Evolutionary conservation across 2,113 vertebrate species (phyloP).

Genomic region (Aspidoscelis tigris): DNA sequence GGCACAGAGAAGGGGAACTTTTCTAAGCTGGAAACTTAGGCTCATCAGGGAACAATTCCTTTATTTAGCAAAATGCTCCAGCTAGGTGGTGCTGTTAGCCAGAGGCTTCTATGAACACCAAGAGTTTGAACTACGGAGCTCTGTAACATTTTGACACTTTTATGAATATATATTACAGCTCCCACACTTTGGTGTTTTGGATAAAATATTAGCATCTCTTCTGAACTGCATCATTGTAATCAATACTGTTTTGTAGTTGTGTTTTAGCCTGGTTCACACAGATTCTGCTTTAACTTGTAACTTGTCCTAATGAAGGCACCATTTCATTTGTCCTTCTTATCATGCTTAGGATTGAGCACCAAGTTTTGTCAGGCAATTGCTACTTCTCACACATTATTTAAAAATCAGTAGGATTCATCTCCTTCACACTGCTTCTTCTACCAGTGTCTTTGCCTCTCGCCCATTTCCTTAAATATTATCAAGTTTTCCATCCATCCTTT

Average conservation of each 20-base stretch:
- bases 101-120: background rate
- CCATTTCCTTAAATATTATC: background rate
- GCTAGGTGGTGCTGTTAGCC: constrained; percentile 9
- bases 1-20: background rate
- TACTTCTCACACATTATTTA: background rate
- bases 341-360: background rate
- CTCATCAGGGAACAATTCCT: background rate
- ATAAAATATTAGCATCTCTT: background rate
- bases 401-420: background rate
- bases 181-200: background rate
- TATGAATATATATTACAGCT: background rate
- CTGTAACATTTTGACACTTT: background rate
- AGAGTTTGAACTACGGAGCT: fast-evolving
- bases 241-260: background rate
- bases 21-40: background rate
- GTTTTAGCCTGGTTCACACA: background rate
- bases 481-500: background rate
- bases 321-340: background rate
- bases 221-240: background rate
- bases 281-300: background rate
- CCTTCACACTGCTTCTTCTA: background rate
- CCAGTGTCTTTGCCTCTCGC: background rate
- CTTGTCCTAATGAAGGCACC: background rate
- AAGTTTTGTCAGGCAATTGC: background rate
- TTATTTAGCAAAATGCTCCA: background rate